A percentile compares a stretch with the other conserved stretches of the same genome.
These are phyloP conservation scores for Apamea monoglypha DNA, from an alignment of 2,888 invertebrate species.

Conservation along the genomic window DNA sequence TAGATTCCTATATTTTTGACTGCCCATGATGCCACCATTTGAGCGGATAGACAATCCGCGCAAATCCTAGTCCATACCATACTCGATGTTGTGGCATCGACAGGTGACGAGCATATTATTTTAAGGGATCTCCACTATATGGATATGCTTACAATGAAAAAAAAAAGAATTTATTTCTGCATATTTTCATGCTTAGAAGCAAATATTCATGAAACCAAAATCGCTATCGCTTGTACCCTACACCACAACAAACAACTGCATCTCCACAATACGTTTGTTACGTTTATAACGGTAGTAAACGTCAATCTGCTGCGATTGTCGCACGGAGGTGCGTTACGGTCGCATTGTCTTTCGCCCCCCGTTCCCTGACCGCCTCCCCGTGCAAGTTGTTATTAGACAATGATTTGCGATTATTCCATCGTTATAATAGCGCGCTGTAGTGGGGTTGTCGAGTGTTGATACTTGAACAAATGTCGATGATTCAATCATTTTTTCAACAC, in stretches of 20 bases:
- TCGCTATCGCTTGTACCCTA: slow-evolving; percentile 21
- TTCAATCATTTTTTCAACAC: slow-evolving; percentile 23
- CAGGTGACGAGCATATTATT: background rate
- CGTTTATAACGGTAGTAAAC: slow-evolving; percentile 81
- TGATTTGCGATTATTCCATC: slow-evolving; percentile 57
- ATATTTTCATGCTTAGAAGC: background rate
- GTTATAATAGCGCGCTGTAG: slow-evolving; percentile 34
- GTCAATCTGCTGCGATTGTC: slow-evolving; percentile 75
- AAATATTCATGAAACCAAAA: background rate
- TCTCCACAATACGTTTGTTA: slow-evolving; percentile 74
- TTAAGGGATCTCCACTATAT: background rate
- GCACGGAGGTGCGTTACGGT: slow-evolving; percentile 52
- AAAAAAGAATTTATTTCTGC: background rate
- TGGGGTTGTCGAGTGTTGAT: slow-evolving; percentile 41
- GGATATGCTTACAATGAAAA: background rate
- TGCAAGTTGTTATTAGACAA: slow-evolving; percentile 26
- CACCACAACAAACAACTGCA: slow-evolving; percentile 36
- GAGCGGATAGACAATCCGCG: background rate
- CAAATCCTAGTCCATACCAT: background rate
- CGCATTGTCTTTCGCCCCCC: slow-evolving; percentile 38
- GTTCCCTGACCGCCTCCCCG: background rate
- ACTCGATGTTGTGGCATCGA: too few relatives aligned
- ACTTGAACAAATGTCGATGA: slow-evolving; percentile 40
- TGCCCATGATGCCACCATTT: background rate
- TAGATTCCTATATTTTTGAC: background rate